phyloP scores from a whole-genome alignment of 2,888 invertebrate species.

The Tryphoninae sp. region DNA sequence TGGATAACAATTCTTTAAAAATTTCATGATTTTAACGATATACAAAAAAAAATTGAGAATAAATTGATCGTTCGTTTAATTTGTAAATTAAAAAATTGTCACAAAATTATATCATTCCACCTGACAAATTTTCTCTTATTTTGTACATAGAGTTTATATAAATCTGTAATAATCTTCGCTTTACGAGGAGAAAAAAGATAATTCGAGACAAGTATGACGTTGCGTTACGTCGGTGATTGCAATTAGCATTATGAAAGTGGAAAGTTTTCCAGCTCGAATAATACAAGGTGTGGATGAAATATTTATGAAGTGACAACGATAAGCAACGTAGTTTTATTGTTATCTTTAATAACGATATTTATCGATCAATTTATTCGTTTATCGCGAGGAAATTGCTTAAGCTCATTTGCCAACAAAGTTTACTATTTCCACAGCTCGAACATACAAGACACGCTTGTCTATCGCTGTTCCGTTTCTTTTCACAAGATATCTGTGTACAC shows the following conservation, averaged over 20 bases:
- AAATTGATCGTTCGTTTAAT: too few relatives aligned
- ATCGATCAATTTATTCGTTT: constrained; percentile 35
- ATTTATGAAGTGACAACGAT: neutral
- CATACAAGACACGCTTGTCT: neutral
- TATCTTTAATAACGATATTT: constrained; percentile 12
- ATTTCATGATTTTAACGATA: too few relatives aligned
- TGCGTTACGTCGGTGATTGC: too few relatives aligned
- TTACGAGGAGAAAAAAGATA: too few relatives aligned
- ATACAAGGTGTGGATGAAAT: neutral
- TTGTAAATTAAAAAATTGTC: too few relatives aligned
- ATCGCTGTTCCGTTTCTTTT: neutral
- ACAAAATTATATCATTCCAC: too few relatives aligned
- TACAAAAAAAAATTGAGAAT: too few relatives aligned
- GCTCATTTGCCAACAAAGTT: neutral
- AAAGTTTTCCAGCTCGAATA: neutral
- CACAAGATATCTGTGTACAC: neutral
- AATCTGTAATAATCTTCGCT: too few relatives aligned
- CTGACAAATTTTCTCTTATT: too few relatives aligned
- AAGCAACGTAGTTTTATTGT: neutral
- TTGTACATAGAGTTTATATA: too few relatives aligned
- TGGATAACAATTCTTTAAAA: too few relatives aligned
- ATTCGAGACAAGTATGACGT: too few relatives aligned
- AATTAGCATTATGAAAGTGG: constrained; percentile 6
- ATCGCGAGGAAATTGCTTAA: constrained; percentile 14
- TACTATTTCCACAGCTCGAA: constrained; percentile 15